Percentiles rank a stretch among this genome's conserved stretches.
These are phyloP conservation scores for Polyommatus icarus DNA, from an alignment of 2,888 invertebrate genomes.

Conservation along the genomic window DNA sequence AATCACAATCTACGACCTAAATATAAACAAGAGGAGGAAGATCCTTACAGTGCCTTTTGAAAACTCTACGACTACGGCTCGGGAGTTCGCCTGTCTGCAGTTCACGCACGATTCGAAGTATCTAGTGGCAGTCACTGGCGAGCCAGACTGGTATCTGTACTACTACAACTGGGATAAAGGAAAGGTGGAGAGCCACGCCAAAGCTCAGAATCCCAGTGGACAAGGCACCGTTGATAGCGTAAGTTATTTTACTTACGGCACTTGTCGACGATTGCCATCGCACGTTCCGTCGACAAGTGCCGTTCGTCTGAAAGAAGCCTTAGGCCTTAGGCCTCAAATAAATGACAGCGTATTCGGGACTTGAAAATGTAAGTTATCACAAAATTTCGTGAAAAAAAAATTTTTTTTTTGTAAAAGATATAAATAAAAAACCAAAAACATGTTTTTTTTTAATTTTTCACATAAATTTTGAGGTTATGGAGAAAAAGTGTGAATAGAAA, in stretches of 20 bases:
- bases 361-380: no score
- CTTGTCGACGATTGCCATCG: no score
- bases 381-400: no score
- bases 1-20: constrained; percentile 86
- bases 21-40: constrained; percentile 85
- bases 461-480: no score
- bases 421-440: no score
- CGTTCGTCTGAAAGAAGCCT: no score
- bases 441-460: no score
- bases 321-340: no score
- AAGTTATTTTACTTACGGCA: constrained; percentile 43
- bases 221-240: constrained; percentile 81
- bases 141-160: constrained; percentile 90
- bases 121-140: constrained; percentile 88
- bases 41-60: constrained; percentile 83
- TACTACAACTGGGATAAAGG: constrained; percentile 92
- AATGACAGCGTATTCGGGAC: no score
- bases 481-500: no score
- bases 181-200: constrained; percentile 87
- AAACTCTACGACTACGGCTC: constrained; percentile 78
- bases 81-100: constrained; percentile 85
- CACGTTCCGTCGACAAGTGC: no score
- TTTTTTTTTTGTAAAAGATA: no score
- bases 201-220: constrained; percentile 85
- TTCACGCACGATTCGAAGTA: constrained; percentile 92